Evolutionary conservation across 2,888 invertebrate genomes (phyloP).

Genomic region (Unio delphinus): DNA sequence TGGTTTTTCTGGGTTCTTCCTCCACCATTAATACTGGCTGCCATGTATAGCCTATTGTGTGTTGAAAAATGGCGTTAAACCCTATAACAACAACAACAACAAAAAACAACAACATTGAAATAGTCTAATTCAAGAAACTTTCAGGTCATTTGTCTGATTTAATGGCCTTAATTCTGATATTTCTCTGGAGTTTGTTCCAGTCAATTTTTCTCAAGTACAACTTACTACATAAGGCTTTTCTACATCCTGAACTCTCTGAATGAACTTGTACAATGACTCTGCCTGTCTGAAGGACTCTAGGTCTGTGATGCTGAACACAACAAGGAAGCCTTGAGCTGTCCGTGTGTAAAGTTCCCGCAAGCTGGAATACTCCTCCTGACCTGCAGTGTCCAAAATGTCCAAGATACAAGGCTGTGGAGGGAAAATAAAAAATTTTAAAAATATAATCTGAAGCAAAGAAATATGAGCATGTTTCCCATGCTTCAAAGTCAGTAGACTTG

Average conservation of each 20-base stretch:
- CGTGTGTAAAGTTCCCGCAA: conserved; percentile 52
- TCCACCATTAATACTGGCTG: too few species aligned
- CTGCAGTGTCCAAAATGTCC: conserved; percentile 59
- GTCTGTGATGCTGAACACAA: conserved; percentile 55
- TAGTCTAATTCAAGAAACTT: too few species aligned
- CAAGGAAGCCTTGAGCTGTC: conserved; percentile 51
- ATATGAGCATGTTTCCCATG: too few species aligned
- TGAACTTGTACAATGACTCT: conserved; percentile 45
- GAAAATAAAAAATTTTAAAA: neutral
- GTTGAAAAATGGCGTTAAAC: too few species aligned
- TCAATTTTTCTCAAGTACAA: conserved; percentile 1
- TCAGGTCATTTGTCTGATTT: too few species aligned
- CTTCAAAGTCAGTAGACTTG: too few species aligned
- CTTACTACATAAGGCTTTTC: conserved; percentile 41
- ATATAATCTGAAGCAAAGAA: too few species aligned
- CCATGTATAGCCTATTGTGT: too few species aligned
- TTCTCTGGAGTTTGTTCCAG: neutral
- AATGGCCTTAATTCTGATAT: too few species aligned
- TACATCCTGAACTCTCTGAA: conserved; percentile 35
- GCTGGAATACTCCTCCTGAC: conserved; percentile 60
- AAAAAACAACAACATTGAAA: too few species aligned
- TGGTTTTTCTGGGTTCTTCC: too few species aligned
- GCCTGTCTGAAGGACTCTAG: conserved; percentile 46
- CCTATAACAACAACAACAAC: too few species aligned
- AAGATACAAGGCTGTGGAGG: conserved; percentile 41